phyloP scores from a whole-genome alignment of 2,113 vertebrate genomes.

The Marcusenius ussheri region DNA sequence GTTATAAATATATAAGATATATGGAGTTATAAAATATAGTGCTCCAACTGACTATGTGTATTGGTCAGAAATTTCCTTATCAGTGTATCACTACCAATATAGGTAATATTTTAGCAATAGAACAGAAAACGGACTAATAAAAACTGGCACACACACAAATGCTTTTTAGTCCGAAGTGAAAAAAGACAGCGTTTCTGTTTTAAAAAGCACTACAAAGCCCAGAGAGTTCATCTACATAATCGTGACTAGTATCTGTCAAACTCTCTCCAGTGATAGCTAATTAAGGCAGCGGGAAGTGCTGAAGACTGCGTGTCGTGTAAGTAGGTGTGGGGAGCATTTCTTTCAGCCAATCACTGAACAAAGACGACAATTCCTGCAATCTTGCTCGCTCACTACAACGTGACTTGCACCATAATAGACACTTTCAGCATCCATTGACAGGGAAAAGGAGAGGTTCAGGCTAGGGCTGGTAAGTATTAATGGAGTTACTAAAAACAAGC shows the following conservation, averaged over 20 bases:
- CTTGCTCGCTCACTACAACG: constrained; percentile 63
- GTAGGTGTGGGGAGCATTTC: constrained; percentile 58
- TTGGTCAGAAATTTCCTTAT: neutral
- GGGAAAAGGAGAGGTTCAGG: constrained; percentile 41
- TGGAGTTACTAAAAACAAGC: neutral
- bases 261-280: constrained; percentile 67
- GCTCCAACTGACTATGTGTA: neutral
- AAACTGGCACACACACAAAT: neutral
- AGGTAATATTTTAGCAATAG: neutral
- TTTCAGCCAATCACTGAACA: constrained; percentile 63
- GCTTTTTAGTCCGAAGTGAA: constrained; percentile 24
- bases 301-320: constrained; percentile 49
- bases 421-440: constrained; percentile 49
- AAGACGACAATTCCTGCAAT: constrained; percentile 63
- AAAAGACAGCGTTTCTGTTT: constrained; percentile 13
- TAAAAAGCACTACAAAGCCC: constrained; percentile 40
- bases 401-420: constrained; percentile 60
- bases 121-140: neutral
- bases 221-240: constrained; percentile 60
- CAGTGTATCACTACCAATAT: neutral
- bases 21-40: neutral
- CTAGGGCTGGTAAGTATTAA: constrained; percentile 26
- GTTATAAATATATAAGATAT: neutral
- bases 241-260: constrained; percentile 60
- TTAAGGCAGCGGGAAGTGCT: constrained; percentile 61